These are phyloP conservation scores for Ictidomys tridecemlineatus DNA, from an alignment of 2,113 vertebrate genomes.

Conservation along the genomic window DNA sequence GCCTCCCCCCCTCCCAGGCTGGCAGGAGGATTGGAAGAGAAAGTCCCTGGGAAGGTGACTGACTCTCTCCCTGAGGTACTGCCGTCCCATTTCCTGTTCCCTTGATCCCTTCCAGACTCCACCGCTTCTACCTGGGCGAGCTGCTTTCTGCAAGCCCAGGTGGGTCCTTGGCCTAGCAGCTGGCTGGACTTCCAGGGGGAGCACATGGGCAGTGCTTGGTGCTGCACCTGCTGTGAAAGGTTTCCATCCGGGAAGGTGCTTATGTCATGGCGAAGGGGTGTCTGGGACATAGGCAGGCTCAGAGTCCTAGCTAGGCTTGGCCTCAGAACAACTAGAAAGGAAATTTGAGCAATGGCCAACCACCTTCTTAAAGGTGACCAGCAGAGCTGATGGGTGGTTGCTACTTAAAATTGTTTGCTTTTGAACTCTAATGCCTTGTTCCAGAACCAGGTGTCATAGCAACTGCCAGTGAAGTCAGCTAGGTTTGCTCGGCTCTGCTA, in stretches of 20 bases:
- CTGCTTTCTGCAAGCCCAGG: background rate
- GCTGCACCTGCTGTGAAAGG: background rate
- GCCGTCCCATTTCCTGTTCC: background rate
- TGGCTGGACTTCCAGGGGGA: background rate
- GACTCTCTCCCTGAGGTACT: accelerated
- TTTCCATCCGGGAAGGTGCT: accelerated
- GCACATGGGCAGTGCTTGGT: background rate
- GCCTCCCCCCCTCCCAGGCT: background rate
- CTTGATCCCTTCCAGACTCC: background rate
- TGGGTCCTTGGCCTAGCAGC: background rate
- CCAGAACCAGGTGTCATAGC: background rate
- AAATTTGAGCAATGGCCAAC: background rate
- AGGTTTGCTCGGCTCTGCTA: conserved; percentile 49
- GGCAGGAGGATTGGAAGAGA: background rate
- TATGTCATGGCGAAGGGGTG: background rate
- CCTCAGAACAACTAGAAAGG: background rate
- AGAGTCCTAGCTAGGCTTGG: background rate
- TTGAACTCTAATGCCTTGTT: conserved; percentile 1
- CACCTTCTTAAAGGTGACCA: too few relatives aligned
- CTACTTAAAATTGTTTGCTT: background rate
- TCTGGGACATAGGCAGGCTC: background rate
- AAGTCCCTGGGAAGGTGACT: background rate
- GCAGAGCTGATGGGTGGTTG: background rate
- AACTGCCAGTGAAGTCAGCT: background rate
- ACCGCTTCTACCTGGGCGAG: background rate